Evolutionary conservation across 2,113 vertebrate species (phyloP).

Genomic region (Cacatua alba): DNA sequence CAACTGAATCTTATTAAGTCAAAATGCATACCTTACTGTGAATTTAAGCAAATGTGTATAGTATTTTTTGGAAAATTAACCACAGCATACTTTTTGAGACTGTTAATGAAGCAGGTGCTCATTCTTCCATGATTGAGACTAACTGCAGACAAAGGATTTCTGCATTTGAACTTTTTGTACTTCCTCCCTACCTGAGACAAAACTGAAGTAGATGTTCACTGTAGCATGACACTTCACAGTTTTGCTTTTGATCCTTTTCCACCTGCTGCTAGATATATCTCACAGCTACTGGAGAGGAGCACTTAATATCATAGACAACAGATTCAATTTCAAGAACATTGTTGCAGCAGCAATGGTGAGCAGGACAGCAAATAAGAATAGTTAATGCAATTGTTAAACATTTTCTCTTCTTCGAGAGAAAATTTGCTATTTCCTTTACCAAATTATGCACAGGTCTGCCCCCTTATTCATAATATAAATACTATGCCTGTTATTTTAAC

Average conservation of each 20-base stretch:
- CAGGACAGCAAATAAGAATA: background rate
- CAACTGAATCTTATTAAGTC: background rate
- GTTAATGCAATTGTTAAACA: background rate
- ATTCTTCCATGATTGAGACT: background rate
- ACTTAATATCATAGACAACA: background rate
- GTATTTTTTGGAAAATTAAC: background rate
- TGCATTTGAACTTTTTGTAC: background rate
- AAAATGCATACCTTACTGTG: background rate
- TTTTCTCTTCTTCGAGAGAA: background rate
- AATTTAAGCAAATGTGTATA: background rate
- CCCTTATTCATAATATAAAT: background rate
- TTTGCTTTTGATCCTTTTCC: background rate
- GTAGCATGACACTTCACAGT: background rate
- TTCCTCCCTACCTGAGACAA: background rate
- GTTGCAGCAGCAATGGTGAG: background rate
- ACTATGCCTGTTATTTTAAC: background rate
- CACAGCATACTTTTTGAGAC: background rate
- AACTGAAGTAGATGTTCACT: background rate
- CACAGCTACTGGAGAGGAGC: background rate
- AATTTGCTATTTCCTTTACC: background rate
- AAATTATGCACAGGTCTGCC: background rate
- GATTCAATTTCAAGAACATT: slow-evolving; percentile 28
- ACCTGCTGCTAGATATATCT: background rate
- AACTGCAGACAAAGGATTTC: background rate
- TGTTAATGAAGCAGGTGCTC: background rate